Evolutionary conservation across 2,113 vertebrate genomes (phyloP).

Genomic region (Tetrao urogallus): DNA sequence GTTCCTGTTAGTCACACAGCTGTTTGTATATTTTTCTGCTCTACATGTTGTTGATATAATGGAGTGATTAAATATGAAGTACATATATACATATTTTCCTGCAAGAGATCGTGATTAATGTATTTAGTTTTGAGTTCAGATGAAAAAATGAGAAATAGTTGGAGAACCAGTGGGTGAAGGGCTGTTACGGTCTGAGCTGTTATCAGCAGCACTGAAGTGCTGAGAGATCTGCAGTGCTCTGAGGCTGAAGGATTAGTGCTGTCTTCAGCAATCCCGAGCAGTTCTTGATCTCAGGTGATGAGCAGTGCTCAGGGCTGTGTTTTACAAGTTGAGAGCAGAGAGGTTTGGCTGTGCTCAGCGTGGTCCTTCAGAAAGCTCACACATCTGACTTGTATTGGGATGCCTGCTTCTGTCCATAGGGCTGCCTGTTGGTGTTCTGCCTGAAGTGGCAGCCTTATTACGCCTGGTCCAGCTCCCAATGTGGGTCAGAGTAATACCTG

Average conservation of each 20-base stretch:
- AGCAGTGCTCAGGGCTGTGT: background rate
- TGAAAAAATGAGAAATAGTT: background rate
- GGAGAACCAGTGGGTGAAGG: background rate
- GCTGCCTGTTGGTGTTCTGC: background rate
- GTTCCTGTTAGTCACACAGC: background rate
- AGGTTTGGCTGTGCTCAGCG: background rate
- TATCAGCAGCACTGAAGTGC: background rate
- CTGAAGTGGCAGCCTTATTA: fast-evolving
- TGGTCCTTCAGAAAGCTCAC: background rate
- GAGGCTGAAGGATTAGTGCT: background rate
- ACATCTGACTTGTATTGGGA: fast-evolving
- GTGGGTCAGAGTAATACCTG: background rate
- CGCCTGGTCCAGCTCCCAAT: background rate
- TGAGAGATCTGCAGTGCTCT: background rate
- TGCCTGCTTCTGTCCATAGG: background rate
- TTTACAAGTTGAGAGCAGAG: background rate
- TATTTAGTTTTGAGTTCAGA: background rate
- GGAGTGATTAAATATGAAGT: background rate
- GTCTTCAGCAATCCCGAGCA: background rate
- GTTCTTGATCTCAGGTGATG: background rate
- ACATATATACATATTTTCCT: background rate
- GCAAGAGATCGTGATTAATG: background rate
- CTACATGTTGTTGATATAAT: background rate
- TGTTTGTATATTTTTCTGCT: background rate
- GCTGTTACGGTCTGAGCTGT: background rate